Evolutionary conservation across 2,113 vertebrate genomes (phyloP), one percentile per base, ranked within the genome.

Genomic region (Mesoclemmys tuberculata): DNA sequence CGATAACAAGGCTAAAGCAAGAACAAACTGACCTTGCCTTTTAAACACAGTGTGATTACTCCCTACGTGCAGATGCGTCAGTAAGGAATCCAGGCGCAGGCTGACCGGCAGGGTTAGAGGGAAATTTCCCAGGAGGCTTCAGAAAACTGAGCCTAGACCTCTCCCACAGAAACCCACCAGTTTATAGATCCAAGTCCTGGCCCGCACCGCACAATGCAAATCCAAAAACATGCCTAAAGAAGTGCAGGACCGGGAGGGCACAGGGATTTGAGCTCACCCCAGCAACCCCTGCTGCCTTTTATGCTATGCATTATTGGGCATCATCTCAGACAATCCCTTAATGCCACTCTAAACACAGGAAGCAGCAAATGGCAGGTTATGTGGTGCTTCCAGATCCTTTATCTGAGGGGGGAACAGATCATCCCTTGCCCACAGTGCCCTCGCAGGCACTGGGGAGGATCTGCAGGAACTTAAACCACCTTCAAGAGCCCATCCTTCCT

Each of bases 11-110:
- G 0, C 31, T 80, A 13, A 68, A 89, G 78, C 5, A 81, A 91
- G 92, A 94, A 75, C 71, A 75, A 82, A 44, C 35, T 0, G 1
- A 55, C 8, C 24, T 29, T 64, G 81, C 85, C 78, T 82, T 44
- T 14, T 84, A 13, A 14, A 84, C 1, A 0, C 5, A 52, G 19
- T 2, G 8, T 3, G 0, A n/a, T 74, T 84, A 75, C 46, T 58
- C 10, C 8, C 71, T 18, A 18, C n/a, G 54, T 58, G 51, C 24
- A 0, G 0, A 3, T 1, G 1, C 1, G 3, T n/a, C 29, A 35
- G 91, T 44, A 84, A 94, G 16, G 31, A 71, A 38, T 71, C 64
- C 64, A 71, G 64, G 19, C 18, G 35, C 19, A 8, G n/a, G 64
- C 64, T 71, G n/a, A n/a, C 35, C 19, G 3, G 64, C 64, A 38